Conservation (phyloP, 2,797 vertebrate genomes). For the Smutsia gigantea region DNA sequence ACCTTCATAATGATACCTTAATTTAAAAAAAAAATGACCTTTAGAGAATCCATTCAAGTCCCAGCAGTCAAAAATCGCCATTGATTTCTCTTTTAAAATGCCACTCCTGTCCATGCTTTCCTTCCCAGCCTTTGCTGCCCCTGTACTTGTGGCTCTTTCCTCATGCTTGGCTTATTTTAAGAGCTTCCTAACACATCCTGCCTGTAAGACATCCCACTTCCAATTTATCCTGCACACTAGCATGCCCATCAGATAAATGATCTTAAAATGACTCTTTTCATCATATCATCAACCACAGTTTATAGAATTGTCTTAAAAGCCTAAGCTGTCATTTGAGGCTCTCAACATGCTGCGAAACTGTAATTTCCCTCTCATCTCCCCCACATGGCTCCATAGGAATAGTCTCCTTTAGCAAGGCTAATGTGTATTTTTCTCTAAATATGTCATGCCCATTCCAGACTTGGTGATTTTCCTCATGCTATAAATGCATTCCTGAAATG, state of each 20-base stretch:
- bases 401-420: not conserved
- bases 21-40: not conserved
- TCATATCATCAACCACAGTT: not conserved
- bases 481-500: not conserved
- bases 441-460: not conserved
- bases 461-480: not conserved
- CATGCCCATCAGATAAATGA: not conserved
- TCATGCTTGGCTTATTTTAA: not conserved
- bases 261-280: conserved; percentile 38
- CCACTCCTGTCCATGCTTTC: not conserved
- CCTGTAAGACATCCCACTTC: not conserved
- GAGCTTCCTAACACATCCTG: not conserved
- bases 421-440: conserved; percentile 18
- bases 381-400: not conserved
- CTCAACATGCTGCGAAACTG: not conserved
- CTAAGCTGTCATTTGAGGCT: not conserved
- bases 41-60: not conserved
- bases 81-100: conserved; percentile 15
- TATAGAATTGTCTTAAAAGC: conserved; percentile 60
- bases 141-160: not conserved
- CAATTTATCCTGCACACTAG: not conserved
- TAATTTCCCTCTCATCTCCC: conserved; percentile 27
- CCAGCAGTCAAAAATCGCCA: not conserved
- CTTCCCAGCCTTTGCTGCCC: not conserved
- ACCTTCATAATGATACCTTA: too few relatives aligned